These are phyloP conservation scores for Zenarchopterus dispar DNA, from an alignment of 2,797 vertebrate species.

Conservation along the genomic window DNA sequence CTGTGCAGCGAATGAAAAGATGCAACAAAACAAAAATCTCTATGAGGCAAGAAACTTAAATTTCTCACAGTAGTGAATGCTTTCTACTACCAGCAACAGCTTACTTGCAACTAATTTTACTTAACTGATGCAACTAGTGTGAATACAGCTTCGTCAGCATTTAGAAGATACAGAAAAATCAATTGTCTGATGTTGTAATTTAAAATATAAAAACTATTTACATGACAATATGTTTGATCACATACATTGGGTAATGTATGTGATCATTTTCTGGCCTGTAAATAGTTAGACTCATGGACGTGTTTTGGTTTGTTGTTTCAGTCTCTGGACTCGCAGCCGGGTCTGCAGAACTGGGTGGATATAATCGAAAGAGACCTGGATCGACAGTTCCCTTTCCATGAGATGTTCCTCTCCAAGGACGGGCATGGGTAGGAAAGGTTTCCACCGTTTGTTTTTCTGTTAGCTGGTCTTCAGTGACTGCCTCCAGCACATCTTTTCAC, in stretches of 20 bases:
- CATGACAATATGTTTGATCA: no score
- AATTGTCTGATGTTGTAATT: no score
- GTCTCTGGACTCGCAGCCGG: conserved; percentile 79
- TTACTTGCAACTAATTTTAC: background rate
- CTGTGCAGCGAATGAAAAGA: conserved; percentile 82
- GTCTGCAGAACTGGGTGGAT: conserved; percentile 88
- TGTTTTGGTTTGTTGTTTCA: conserved; percentile 42
- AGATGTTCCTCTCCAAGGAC: conserved; percentile 91
- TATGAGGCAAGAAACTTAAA: conserved; percentile 73
- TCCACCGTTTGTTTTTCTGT: background rate
- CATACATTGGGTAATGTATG: no score
- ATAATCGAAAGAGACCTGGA: conserved; percentile 89
- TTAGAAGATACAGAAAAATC: no score
- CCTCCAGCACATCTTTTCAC: background rate
- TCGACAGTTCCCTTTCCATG: conserved; percentile 91
- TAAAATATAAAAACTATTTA: no score
- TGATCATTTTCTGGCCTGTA: no score
- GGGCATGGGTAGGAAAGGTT: conserved; percentile 83
- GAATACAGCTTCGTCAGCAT: no score
- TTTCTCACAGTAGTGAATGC: background rate
- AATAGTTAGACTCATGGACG: no score
- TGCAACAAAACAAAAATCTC: conserved; percentile 68
- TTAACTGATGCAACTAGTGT: background rate
- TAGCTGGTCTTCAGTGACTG: background rate
- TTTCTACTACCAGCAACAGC: background rate